A percentile compares a stretch with the other conserved stretches of the same genome.
Evolutionary conservation across 2,888 invertebrate species (phyloP).

Genomic region (Cosmopolites sordidus): DNA sequence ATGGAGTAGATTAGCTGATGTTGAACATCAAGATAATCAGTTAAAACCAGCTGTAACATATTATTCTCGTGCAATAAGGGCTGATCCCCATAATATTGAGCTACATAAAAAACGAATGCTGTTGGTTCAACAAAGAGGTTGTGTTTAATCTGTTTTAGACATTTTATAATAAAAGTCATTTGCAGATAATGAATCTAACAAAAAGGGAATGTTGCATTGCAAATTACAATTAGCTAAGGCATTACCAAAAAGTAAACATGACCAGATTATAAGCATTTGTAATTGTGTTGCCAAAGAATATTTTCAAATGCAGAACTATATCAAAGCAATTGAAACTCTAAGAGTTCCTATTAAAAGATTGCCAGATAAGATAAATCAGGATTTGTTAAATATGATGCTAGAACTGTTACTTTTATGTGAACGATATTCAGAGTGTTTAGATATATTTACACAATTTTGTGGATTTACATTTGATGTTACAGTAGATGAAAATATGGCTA

Average conservation of each 20-base stretch:
- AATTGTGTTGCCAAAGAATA: conserved; percentile 69
- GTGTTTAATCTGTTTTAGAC: too few relatives aligned
- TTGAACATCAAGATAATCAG: conserved; percentile 69
- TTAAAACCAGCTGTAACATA: conserved; percentile 75
- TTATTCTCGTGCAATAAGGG: conserved; percentile 75
- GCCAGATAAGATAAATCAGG: conserved; percentile 63
- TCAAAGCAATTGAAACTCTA: conserved; percentile 72
- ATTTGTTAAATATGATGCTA: conserved; percentile 78
- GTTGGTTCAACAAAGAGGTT: conserved; percentile 58
- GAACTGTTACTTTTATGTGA: conserved; percentile 73
- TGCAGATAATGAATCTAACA: neutral
- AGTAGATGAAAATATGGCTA: conserved; percentile 51
- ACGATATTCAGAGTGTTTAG: conserved; percentile 65
- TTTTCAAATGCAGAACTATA: conserved; percentile 68
- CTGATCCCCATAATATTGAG: conserved; percentile 65
- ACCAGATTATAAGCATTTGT: conserved; percentile 65
- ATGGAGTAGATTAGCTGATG: conserved; percentile 80
- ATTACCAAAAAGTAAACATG: conserved; percentile 56
- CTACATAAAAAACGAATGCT: conserved; percentile 70
- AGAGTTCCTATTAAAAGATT: conserved; percentile 71
- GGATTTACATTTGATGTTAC: conserved; percentile 63
- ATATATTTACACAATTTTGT: conserved; percentile 68
- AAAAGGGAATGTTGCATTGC: conserved; percentile 56
- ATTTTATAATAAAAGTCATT: neutral
- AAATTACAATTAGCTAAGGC: conserved; percentile 68